Evolutionary conservation across 2,888 invertebrate genomes (phyloP).

Genomic region (Lepetodrilus schrolli): DNA sequence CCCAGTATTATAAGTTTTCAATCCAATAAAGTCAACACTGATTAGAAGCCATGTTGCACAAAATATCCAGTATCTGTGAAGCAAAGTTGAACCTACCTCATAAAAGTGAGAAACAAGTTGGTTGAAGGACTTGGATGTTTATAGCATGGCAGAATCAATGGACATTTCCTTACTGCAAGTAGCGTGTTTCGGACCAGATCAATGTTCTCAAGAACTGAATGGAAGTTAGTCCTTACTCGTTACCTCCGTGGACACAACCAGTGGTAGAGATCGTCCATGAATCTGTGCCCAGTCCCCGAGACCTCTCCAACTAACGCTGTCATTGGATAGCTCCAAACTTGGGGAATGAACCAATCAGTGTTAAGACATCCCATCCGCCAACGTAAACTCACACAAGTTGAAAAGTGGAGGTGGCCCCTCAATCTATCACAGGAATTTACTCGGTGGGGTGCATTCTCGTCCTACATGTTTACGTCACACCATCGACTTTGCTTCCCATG

Average conservation of each 20-base stretch:
- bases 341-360: conserved; percentile 1
- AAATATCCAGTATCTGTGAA: not conserved
- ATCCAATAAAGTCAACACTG: conserved; percentile 3
- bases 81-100: conserved; percentile 11
- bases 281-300: not conserved
- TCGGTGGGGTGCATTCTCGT: not conserved
- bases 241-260: not conserved
- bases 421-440: not conserved
- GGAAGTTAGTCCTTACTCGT: not conserved
- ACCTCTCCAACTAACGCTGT: not conserved
- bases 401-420: not conserved
- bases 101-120: conserved; percentile 13
- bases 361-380: conserved; percentile 5
- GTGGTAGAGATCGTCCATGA: not conserved
- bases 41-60: not conserved
- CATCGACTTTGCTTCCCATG: not conserved
- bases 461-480: not conserved
- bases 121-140: conserved; percentile 17
- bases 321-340: conserved; percentile 11
- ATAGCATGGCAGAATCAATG: conserved; percentile 19
- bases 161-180: conserved; percentile 25
- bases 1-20: not conserved
- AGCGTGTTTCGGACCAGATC: not conserved
- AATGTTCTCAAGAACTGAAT: conserved; percentile 15
- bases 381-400: conserved; percentile 3